Base-by-base conservation (phyloP, 2,113 vertebrate genomes). In the Anseranas semipalmata region DNA sequence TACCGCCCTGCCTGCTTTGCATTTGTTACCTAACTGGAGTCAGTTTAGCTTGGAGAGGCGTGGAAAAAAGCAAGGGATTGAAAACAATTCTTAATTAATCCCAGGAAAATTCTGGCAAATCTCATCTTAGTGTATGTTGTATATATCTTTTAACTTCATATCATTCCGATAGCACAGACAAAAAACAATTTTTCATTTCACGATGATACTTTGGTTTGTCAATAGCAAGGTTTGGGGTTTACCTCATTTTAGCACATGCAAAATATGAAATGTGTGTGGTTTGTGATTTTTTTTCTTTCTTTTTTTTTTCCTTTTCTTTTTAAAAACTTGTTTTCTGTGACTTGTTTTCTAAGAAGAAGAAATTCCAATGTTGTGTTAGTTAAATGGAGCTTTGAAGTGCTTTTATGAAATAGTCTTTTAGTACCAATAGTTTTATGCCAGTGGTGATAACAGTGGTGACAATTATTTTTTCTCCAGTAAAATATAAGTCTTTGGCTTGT, bases 61-160 rank as follows among this genome's bases (percentile, higher is more conserved):
- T 91, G 86, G 48, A 46, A 84, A 93, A 80, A 86, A 87, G 87
- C 67, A 39, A 60, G 58, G 52, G 66, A 52, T 95, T 91, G 87
- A 53, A 85, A 91, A 72, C 79, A 0, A 53, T 81, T 89, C 18
- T 89, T 89, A 92, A 91, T 92, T 92, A 94, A 93, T 92, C 53
- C 46, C 48, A 62, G 62, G 76, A 87, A 93, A 95, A 89, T 89
- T 88, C 77, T 93, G 84, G 39, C 50, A 87, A 85, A 92, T 95
- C 75, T 90, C 43, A 60, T n/a, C 15, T 76, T 82, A 85, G 28
- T 72, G 33, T 12, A 27, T 45, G 8, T n/a, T 72, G 18, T 71
- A 43, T 71, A 9, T 86, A 50, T 50, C 65, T 62, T 87, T 65
- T 77, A 90, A 67, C 35, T 90, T 33, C 5, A 24, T 63, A 93